Base-by-base conservation (phyloP, 2,797 vertebrate species). In the Basileuterus tristriatus region DNA sequence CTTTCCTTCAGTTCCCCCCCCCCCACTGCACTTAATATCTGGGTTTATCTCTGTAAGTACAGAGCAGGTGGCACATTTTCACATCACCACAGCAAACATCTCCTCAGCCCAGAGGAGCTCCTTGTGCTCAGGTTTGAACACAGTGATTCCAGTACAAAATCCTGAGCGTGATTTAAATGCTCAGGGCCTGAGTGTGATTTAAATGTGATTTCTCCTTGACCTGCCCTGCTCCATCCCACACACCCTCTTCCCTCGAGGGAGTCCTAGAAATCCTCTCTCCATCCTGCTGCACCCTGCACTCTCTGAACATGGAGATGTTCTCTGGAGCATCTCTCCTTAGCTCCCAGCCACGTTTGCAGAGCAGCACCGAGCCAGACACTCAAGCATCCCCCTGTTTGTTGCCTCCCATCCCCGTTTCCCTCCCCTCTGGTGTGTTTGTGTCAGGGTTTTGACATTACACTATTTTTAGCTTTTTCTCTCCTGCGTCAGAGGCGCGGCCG, bases 251-350 rank as follows among this genome's bases (percentile, higher is more conserved):
- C 47, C 75, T 65, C 2, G 0, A 62, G 36, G 43, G 4, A 84
- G 1, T 1, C 4, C 27, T 17, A 9, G 59, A 59, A 91, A 77
- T 37, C 56, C 44, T 63, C 34, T 29, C 74, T 71, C 32, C 37
- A 9, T 12, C 37, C 65, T 44, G 27, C 70, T 55, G 32, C 53
- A 63, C 16, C 62, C 70, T 55, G 32, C 53, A 63, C 16, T 56
- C 70, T 32, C 52, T 0, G 0, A 67, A 75, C 12, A 0, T 0
- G 2, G 37, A 23, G 79, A 34, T 0, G 0, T 46, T 39, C 80
- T 32, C 53, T 3, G 6, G 41, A 55, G 43, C 63, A 30, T 23
- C 52, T 52, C 87, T 41, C 2, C 0, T 26, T 6, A 56, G 12
- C 81, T 92, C 91, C 63, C 36, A 21, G 65, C n/a, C 53, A 9